phyloP scores from a whole-genome alignment of 2,888 invertebrate species.

The Phyllotreta cruciferae region DNA sequence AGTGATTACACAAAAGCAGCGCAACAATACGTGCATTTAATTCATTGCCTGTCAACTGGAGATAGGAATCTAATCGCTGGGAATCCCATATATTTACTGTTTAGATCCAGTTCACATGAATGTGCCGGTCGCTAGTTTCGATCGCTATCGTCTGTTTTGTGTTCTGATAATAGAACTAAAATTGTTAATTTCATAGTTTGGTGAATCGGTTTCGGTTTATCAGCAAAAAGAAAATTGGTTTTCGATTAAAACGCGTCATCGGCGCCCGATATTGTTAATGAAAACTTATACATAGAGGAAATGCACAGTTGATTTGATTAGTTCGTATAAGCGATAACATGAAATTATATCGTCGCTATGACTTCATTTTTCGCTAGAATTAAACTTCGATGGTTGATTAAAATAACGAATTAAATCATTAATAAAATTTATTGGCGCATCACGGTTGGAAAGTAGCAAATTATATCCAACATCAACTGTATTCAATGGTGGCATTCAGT shows the following conservation, averaged over 20 bases:
- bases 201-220: slow-evolving; percentile 16
- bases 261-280: no score
- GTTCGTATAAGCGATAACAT: no score
- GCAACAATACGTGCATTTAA: slow-evolving; percentile 27
- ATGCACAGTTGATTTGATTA: no score
- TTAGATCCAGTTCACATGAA: slow-evolving; percentile 30
- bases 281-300: no score
- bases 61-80: slow-evolving; percentile 38
- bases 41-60: slow-evolving; percentile 38
- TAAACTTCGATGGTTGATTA: no score
- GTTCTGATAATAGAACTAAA: slow-evolving; percentile 32
- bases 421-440: no score
- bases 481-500: no score
- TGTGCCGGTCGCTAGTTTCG: slow-evolving; percentile 16
- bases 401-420: no score
- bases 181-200: slow-evolving; percentile 36
- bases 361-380: no score
- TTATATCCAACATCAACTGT: no score
- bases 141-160: slow-evolving; percentile 34
- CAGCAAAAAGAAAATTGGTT: slow-evolving; percentile 16
- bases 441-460: no score
- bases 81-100: slow-evolving; percentile 33
- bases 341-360: no score
- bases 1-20: slow-evolving; percentile 21
- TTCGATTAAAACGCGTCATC: slow-evolving; percentile 2